Conservation (phyloP, 2,888 invertebrate genomes). For the Megaustenia siamemsis region DNA sequence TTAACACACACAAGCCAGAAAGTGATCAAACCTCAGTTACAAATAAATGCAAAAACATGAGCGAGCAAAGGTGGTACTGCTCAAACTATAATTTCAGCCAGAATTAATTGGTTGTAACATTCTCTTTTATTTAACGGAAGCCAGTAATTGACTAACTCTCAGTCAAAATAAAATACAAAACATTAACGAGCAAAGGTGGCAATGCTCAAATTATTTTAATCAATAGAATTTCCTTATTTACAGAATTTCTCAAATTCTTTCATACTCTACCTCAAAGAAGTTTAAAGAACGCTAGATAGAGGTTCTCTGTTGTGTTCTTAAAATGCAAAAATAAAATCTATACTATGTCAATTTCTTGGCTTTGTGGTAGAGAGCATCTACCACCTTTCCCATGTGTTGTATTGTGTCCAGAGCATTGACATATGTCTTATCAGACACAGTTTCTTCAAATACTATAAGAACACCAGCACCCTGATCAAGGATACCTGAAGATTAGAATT, state of each 20-base stretch:
- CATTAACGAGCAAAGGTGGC: background rate
- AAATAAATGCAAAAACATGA: no score
- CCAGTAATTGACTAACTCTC: background rate
- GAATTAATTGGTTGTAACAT: no score
- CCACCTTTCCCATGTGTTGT: slow-evolving; percentile 99
- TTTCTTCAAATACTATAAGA: slow-evolving; percentile 97
- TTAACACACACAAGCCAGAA: no score
- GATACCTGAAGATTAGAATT: slow-evolving; percentile 91
- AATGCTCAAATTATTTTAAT: background rate
- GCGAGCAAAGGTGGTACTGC: no score
- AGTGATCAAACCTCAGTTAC: no score
- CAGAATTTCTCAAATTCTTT: background rate
- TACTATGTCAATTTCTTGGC: slow-evolving; percentile 96
- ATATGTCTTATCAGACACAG: slow-evolving; percentile 96
- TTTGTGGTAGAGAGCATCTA: slow-evolving; percentile 98
- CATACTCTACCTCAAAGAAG: background rate
- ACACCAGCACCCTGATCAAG: slow-evolving; percentile 99
- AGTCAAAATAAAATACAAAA: background rate
- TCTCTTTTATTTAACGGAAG: no score
- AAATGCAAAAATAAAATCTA: background rate
- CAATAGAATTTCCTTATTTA: background rate
- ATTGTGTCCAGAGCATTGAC: slow-evolving; percentile 98
- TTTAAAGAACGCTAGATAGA: background rate
- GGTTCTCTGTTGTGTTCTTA: background rate
- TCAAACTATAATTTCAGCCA: no score